Evolutionary conservation across 2,797 vertebrate genomes (phyloP), one percentile per base, ranked within the genome.

Genomic region (Acrossocheilus fasciatus): DNA sequence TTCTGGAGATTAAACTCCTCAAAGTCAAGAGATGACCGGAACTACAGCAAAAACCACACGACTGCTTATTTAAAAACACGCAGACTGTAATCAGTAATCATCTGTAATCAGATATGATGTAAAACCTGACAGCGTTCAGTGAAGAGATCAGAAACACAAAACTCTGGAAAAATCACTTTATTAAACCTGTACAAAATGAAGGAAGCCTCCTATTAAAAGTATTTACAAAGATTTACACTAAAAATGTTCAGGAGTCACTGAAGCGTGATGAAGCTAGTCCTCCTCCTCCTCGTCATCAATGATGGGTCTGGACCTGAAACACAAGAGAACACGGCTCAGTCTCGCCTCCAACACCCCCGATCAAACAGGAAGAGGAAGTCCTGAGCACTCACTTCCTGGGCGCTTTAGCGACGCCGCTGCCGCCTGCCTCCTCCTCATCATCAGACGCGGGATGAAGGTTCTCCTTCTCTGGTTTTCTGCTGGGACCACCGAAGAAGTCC

Each of bases 401-500:
- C 0, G 54, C 54, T 57, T 57, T 57, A 57, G 54, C 1, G 20
- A 57, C 54, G 8, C 54, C 54, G 20, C 54, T 57, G 54, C 54
- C 54, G 20, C 54, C 54, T 0, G 54, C 54, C 54, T 23, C 54
- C 3, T 94, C 96, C 0, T 94, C 92, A n/a, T 91, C 92, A 0
- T 92, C 95, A 2, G 92, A 93, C 0, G 91, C 79, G 0, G 95
- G 95, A 18, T 82, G 83, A 76, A 89, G 92, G 90, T 97, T 98
- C 89, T 98, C 97, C 90, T 98, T 96, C 91, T 95, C 96, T 0
- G 92, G 92, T 52, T 91, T 95, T 86, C 93, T 95, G 17, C 96
- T 62, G 0, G 96, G 95, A 0, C 94, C 94, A 0, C 95, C 95
- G 34, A 98, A 97, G 92, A 98, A 98, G 45, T 97, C 96, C 7